Evolutionary conservation across 2,888 invertebrate genomes (phyloP), one percentile per base, ranked within the genome.

Genomic region (Tachystola acroxantha): DNA sequence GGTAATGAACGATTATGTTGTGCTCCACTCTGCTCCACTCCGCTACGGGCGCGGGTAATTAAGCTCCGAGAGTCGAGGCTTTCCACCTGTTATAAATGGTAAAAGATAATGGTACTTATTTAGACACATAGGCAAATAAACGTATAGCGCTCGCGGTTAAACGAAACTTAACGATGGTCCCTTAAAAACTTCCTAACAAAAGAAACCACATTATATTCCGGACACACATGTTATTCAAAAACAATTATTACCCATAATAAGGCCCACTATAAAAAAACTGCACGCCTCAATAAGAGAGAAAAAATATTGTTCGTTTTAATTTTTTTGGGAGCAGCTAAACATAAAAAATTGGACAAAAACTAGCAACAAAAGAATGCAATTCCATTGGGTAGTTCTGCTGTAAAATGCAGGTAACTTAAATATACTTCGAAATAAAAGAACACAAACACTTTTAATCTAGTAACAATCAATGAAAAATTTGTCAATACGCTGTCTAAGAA

Each of bases 1-100:
- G 55, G 67, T 75, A 76, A 75, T 76, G 56, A 69, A 70, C 62
- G 66, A 68, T 75, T 67, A 74, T 64, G 62, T 56, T 51, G 58
- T 57, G 59, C 37, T 47, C 42, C 34, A 45, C 45, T 42, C 46
- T 11, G 2, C 27, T 7, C 14, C 29, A 27, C 29, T 4, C 4
- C n/a, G 40, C 40, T 40, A 45, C 45, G 46, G 33, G 27, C 28
- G 24, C 14, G 36, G 19, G 32, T 32, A 38, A 43, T 40, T 40
- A 40, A 34, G 10, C 13, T 35, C 33, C 11, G 10, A 10, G 41
- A 44, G 37, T 46, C 39, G 39, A 42, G 43, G 43, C 48, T 45
- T 53, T 51, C 43, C 48, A 46, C 34, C 37, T 40, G 37, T 39
- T 43, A 49, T 50, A 46, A 48, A 43, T 46, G 13, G 12, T 25